Evolutionary conservation across 1,140 invertebrate species (phyloP), one percentile per base, ranked within the genome.

Genomic region (Cylas formicarius): DNA sequence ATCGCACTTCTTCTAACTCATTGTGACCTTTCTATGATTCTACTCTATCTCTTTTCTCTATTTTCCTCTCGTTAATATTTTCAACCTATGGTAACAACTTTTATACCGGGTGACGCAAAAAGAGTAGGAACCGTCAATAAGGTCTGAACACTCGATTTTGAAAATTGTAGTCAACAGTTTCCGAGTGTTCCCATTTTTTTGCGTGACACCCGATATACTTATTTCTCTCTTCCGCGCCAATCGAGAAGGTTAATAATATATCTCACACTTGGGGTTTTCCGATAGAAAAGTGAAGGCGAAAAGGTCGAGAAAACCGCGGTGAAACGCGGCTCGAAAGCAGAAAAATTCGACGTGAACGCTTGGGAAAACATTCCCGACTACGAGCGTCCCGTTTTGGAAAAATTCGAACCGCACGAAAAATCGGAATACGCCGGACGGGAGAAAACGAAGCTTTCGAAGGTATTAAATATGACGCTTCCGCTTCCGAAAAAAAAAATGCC

Each of bases 311-410:
- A 61, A 41, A 45, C 48, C 20, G 46, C 53, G 5, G 54, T 55
- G 14, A 55, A 56, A 22, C 62, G 62, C 46, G 47, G 50, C 4
- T 53, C 52, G 36, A 59, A 56, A 18, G 55, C 67, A 56, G 77
- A 78, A 44, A 67, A 70, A 23, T 71, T 70, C 54, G 66, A 62
- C 36, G 80, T 78, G 34, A 81, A 61, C 19, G 58, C 82, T 16
- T 69, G 83, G 36, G 81, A 81, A n/a, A 80, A 84, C 62, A 85
- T 85, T 50, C 76, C 81, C 16, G 81, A 84, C 63, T 80, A 80
- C 55, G 78, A 80, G 44, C 72, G 77, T 45, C 66, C 78, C 3
- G 78, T 80, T 5, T 69, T 81, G 11, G 79, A 81, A 58, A 80
- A 78, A 66, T 78, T 72, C 53, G 71, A 74, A 46, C 72, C 72